Conservation (phyloP, 2,888 invertebrate species). For the Drosophila mimetica region DNA sequence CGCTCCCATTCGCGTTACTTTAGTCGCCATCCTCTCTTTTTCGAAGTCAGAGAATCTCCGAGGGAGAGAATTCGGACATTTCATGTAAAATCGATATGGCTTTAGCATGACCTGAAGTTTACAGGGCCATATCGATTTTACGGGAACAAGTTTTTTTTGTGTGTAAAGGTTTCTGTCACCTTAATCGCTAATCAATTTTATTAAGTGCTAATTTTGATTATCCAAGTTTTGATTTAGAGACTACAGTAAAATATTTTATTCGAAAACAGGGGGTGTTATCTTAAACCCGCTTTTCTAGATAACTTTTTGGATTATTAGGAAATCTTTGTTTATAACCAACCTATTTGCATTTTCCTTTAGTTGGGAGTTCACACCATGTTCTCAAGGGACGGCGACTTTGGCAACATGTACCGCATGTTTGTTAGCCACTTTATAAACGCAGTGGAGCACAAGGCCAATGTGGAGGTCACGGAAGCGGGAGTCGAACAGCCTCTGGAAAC, state of each 20-base stretch:
- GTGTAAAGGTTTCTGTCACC: neutral
- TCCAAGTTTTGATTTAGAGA: neutral
- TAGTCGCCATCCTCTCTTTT: too few species aligned
- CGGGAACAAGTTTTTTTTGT: too few species aligned
- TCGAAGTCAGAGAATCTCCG: too few species aligned
- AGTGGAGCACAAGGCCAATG: conserved; percentile 78
- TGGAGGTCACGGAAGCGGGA: conserved; percentile 76
- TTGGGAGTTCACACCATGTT: conserved; percentile 81
- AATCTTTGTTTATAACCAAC: too few species aligned
- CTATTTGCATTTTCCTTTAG: conserved; percentile 34
- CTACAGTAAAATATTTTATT: neutral
- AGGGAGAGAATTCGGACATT: too few species aligned
- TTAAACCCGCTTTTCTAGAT: too few species aligned
- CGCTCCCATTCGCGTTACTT: too few species aligned
- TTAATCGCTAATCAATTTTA: neutral
- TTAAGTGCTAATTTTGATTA: neutral
- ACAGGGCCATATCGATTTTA: too few species aligned
- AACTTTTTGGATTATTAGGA: too few species aligned
- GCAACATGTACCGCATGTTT: conserved; percentile 82
- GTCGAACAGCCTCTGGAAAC: conserved; percentile 75
- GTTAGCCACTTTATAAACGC: conserved; percentile 81
- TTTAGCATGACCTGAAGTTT: too few species aligned
- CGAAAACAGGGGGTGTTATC: neutral
- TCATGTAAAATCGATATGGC: too few species aligned
- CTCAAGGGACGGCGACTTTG: conserved; percentile 78